Base-by-base conservation (phyloP, 1,140 invertebrate genomes). In the Drosophila sulfurigaster region DNA sequence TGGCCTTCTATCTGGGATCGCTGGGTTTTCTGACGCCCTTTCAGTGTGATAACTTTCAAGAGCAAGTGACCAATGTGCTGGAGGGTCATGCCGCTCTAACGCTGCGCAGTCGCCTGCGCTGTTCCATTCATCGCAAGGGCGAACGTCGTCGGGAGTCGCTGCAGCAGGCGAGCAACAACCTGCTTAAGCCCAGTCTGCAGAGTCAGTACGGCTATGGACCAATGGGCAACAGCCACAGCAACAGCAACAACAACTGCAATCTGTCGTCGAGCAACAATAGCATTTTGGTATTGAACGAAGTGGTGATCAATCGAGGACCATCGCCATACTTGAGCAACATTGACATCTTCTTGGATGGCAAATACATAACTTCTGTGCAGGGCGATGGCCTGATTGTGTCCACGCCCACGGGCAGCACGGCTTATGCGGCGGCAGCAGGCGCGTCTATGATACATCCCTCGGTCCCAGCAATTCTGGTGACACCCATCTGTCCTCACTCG, bases 361-460 rank as follows among this genome's bases (percentile, higher is more conserved):
- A 98, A 91, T 96, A 98, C 75, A 98, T 99, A 38, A 99, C 98
- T 1, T 98, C 97, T 1, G 98, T 99, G 0, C 98, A 99, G 93
- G 98, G 98, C 46, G 98, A 99, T 93, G 98, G 97, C 95, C 88
- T 94, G 49, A 99, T 99, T 79, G 97, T 99, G 2, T 98, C 98
- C 8, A 99, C 98, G 1, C 98, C 98, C 0, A 99, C 98, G 1
- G 98, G 98, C 28, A 99, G 98, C 83, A 99, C 98, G 1, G 98
- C 98, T 0, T 99, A 99, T 93, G 98, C 98, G 3, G 98, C 98
- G 20, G 98, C 98, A 0, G 98, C 98, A n/a, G 98, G 98, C 46
- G 98, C 98, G 0, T 98, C 97, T 35, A 99, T 99, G 98, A 98
- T 99, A 85, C 98, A 99, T 94, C 98, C 98, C 0, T 98, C 96